Conservation (phyloP, 2,888 invertebrate genomes). For the Drosophila neotestacea region DNA sequence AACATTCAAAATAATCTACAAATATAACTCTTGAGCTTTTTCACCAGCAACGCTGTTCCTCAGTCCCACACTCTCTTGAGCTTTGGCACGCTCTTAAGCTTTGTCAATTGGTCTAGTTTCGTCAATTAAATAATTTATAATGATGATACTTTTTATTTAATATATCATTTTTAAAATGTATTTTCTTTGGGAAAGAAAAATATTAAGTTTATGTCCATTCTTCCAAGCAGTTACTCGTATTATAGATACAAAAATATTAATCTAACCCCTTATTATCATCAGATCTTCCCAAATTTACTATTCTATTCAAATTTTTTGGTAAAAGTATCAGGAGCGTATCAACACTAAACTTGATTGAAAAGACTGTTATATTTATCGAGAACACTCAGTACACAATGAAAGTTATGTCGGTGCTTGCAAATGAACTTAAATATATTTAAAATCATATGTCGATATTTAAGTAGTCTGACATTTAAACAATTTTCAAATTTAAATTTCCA, state of each 20-base stretch:
- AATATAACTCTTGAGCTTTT: conserved; percentile 49
- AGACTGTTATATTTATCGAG: background rate
- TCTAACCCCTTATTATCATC: too few species aligned
- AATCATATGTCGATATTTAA: background rate
- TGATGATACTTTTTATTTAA: too few species aligned
- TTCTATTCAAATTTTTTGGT: too few species aligned
- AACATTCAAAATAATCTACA: conserved; percentile 2
- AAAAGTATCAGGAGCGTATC: too few species aligned
- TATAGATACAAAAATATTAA: too few species aligned
- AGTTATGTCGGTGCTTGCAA: background rate
- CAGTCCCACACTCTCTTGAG: conserved; percentile 24
- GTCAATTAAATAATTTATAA: too few species aligned
- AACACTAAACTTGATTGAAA: background rate
- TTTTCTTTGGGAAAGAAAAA: too few species aligned
- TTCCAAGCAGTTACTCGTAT: too few species aligned
- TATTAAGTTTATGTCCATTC: too few species aligned
- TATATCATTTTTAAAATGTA: too few species aligned
- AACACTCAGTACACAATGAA: background rate
- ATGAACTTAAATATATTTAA: background rate
- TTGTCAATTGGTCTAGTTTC: background rate
- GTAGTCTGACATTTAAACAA: too few species aligned
- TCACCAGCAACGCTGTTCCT: conserved; percentile 2
- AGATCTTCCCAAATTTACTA: too few species aligned
- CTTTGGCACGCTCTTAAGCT: background rate
- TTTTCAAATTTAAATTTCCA: background rate